A percentile compares a stretch with the other conserved stretches of the same genome.
phyloP scores from a whole-genome alignment of 2,113 vertebrate genomes.

The Xiphophorus couchianus region DNA sequence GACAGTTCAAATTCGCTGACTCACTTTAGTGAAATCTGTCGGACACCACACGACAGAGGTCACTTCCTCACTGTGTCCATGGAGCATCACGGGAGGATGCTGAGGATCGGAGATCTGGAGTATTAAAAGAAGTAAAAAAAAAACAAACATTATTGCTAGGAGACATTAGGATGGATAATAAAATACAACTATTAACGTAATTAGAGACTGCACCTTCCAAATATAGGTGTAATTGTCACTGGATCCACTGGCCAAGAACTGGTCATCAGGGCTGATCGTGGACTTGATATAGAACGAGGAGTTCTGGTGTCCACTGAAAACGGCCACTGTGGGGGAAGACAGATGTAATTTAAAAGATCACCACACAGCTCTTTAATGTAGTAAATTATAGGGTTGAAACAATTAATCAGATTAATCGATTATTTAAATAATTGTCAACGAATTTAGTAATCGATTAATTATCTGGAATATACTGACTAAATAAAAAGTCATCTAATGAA shows the following conservation, averaged over 20 bases:
- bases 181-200: background rate
- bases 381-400: background rate
- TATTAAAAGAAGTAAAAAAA: background rate
- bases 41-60: slow-evolving; percentile 95
- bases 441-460: no score
- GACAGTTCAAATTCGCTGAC: background rate
- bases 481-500: no score
- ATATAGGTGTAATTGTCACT: slow-evolving; percentile 90
- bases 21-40: slow-evolving; percentile 95
- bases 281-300: slow-evolving; percentile 96
- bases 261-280: slow-evolving; percentile 90
- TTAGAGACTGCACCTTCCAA: slow-evolving; percentile 87
- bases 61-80: slow-evolving; percentile 94
- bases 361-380: background rate
- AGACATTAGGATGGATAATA: background rate
- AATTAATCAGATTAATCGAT: no score
- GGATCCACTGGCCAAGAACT: slow-evolving; percentile 94
- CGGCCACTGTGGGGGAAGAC: slow-evolving; percentile 78
- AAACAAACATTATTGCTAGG: background rate
- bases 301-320: slow-evolving; percentile 93
- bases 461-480: no score
- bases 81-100: slow-evolving; percentile 84
- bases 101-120: slow-evolving; percentile 87
- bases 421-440: no score
- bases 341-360: background rate